Base-by-base conservation (phyloP, 37 sponge, comb jelly and placozoan species). In the Petrosia ficiformis region DNA sequence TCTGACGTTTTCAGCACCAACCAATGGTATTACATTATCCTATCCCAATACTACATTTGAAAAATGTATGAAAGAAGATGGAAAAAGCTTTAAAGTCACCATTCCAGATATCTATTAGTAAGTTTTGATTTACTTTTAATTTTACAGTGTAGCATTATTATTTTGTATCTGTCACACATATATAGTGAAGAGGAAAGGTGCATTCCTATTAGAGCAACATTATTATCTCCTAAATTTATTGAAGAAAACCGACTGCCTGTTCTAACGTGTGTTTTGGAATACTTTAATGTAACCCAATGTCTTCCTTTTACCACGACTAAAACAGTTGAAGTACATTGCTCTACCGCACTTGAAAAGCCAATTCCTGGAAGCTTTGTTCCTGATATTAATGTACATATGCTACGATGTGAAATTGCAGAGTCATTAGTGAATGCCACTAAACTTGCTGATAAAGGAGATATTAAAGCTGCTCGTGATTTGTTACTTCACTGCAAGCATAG, bases 81-180 rank as follows among this genome's bases (percentile, higher is more conserved):
- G 61, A 21, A 26, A 59, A 33, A 65, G 34, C 44, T 91, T 83
- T 44, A 68, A 84, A 36, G 87, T 93, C 57, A 79, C 84, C 39
- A 89, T 93, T 39, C 90, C 86, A n/a, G 94, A 93, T 67, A 82
- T 93, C n/a, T 93, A 89, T 80, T 86, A 87, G 90, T 89, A 48
- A 74, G 70, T 2, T 29, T 2, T 1, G 25, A 2, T 59, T 39
- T 71, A 11, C 43, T 44, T 29, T 42, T n/a, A 6, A 42, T 16
- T 42, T 2, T 71, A 21, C 29, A 68, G 39, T 37, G 28, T 30
- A n/a, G n/a, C n/a, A n/a, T n/a, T n/a, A n/a, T n/a, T n/a, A n/a
- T n/a, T n/a, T n/a, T n/a, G n/a, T n/a, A n/a, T n/a, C n/a, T n/a
- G n/a, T n/a, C n/a, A n/a, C n/a, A n/a, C n/a, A n/a, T n/a, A n/a